phyloP scores from a whole-genome alignment of 1,140 invertebrate species.

The Paramacrobiotus metropolitanus region DNA sequence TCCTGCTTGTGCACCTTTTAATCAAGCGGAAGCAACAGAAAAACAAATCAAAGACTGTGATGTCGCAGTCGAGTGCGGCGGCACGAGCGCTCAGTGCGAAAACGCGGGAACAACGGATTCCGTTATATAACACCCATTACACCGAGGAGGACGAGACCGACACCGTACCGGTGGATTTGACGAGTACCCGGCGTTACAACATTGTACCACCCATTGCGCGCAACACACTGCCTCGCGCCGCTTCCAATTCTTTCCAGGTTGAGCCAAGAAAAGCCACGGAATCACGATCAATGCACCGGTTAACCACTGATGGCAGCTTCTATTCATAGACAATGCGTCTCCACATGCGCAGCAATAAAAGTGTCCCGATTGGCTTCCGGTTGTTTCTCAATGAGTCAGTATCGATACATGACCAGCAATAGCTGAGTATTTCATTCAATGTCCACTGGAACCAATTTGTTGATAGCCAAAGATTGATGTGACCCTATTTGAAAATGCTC shows the following conservation, averaged over 20 bases:
- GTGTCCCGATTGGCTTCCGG: too few species aligned
- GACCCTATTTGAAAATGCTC: too few species aligned
- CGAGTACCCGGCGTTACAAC: not conserved
- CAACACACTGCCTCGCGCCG: not conserved
- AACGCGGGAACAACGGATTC: not conserved
- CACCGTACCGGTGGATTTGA: not conserved
- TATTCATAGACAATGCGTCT: conserved; percentile 1
- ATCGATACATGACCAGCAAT: too few species aligned
- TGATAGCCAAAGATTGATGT: too few species aligned
- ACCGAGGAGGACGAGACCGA: not conserved
- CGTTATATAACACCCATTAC: not conserved
- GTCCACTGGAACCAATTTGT: too few species aligned
- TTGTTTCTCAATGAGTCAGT: too few species aligned
- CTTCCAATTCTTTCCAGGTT: not conserved
- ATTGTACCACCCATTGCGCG: too few species aligned
- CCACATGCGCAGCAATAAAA: too few species aligned
- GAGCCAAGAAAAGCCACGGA: not conserved
- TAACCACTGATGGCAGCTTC: conserved; percentile 5
- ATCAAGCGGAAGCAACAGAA: not conserved
- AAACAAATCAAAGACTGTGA: not conserved
- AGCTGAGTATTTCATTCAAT: too few species aligned
- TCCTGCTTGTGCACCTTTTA: not conserved
- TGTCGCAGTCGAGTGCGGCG: not conserved
- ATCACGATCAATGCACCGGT: not conserved
- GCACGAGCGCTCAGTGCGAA: not conserved